Evolutionary conservation across 2,113 vertebrate species (phyloP), one percentile per base, ranked within the genome.

Genomic region (Thryonomys swinderianus): DNA sequence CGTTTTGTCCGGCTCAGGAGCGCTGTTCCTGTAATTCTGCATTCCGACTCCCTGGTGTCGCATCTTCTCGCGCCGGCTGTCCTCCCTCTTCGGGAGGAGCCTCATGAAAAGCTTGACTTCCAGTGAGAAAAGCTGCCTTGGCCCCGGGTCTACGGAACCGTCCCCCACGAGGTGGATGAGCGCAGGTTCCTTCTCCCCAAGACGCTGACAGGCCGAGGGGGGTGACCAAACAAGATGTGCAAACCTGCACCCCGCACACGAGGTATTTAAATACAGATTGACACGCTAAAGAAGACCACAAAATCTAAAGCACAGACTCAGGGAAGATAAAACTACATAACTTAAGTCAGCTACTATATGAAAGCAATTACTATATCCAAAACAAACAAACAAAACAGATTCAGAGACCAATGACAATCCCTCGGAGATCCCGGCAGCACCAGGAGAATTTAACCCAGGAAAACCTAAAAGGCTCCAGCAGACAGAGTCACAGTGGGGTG

Each of bases 11-110:
- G 88, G 80, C 61, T 89, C 34, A 91, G 67, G 85, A 96, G 96
- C 94, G 97, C 93, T 91, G 90, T 96, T 93, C 94, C 95, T 89
- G 88, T 94, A 89, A 97, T 96, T 95, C 88, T 73, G 92, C 82
- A 85, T 88, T 97, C 61, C 71, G 93, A 82, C 93, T 95, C 92
- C 92, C 85, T 86, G 91, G 85, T 89, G 85, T n/a, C 90, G 85
- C 57, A 93, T 62, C 86, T 96, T 61, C 59, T 89, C 55, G 48
- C 69, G 59, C 13, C 73, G 88, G 83, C 42, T 42, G 61, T 55
- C 80, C 57, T 96, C 95, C 78, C 89, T 94, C 74, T 30, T 59
- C 89, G 95, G 83, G 48, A 95, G 16, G 67, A 78, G 71, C 96
- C 96, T 94, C 93, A 57, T 14, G n/a, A 69, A 87, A 95, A 59